A percentile compares a stretch with the other conserved stretches of the same genome.
phyloP scores from a whole-genome alignment of 2,113 vertebrate species.

The Plestiodon gilberti region DNA sequence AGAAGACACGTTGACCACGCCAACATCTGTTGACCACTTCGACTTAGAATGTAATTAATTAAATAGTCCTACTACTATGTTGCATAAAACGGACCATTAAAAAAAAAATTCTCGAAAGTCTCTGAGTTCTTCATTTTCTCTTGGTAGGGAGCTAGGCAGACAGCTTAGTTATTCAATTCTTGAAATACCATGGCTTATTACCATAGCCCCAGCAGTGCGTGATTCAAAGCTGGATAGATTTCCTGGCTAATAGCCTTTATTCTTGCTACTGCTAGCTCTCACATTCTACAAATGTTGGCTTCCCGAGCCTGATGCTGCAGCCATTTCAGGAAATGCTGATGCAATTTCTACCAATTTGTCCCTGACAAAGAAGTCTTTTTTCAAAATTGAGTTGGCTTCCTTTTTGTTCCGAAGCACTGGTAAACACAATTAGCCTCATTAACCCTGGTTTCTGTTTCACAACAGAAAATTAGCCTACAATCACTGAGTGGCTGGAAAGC shows the following conservation, averaged over 20 bases:
- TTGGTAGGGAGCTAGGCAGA: background rate
- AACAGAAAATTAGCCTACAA: constrained; percentile 81
- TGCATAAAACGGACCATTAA: constrained; percentile 18
- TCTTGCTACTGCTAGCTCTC: constrained; percentile 63
- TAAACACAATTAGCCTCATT: constrained; percentile 87
- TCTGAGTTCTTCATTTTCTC: constrained; percentile 29
- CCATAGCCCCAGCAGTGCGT: background rate
- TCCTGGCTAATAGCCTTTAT: constrained; percentile 46
- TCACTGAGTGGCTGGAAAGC: constrained; percentile 78
- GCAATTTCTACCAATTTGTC: constrained; percentile 81
- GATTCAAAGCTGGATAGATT: constrained; percentile 24
- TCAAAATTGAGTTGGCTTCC: constrained; percentile 78
- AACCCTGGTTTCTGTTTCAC: constrained; percentile 82
- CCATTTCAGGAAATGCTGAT: constrained; percentile 74
- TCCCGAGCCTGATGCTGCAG: constrained; percentile 56
- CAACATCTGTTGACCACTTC: constrained; percentile 37
- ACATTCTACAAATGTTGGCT: constrained; percentile 44
- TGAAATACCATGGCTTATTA: constrained; percentile 37
- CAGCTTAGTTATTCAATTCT: constrained; percentile 36
- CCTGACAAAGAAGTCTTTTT: constrained; percentile 73
- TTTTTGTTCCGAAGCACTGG: constrained; percentile 74
- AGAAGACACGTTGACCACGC: background rate
- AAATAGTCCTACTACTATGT: background rate
- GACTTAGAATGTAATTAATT: constrained; percentile 36
- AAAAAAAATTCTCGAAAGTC: constrained; percentile 23